Evolutionary conservation across 2,797 vertebrate genomes (phyloP), one percentile per base, ranked within the genome.

Genomic region (Amazona ochrocephala): DNA sequence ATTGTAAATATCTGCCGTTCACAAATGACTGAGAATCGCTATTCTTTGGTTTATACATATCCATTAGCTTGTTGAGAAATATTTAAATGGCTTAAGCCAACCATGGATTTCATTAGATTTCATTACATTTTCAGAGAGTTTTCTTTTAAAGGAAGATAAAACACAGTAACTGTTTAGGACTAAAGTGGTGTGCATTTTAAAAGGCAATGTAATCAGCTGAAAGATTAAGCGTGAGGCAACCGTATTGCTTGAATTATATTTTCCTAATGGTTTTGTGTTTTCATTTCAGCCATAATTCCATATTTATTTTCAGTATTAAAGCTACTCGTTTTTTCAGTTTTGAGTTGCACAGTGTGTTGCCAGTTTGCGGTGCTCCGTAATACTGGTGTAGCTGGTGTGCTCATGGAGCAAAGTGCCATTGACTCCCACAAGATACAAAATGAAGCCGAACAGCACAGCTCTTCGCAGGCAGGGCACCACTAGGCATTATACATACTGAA

Each of bases 1-100:
- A 17, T 72, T 64, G 41, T 86, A 90, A 96, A 67, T 87, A 72
- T 60, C 56, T 83, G 53, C 66, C 86, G n/a, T 56, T 94, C 75
- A 48, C n/a, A 76, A 67, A 61, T 78, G 65, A 78, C 77, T 77
- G 44, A 83, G 54, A 87, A 85, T 89, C 18, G 2, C 27, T 45
- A 3, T 62, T 90, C 37, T 89, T 84, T 75, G 37, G 47, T 50
- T 53, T 80, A 54, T 7, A n/a, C 4, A 2, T 89, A 71, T 74
- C 51, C 18, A 13, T 56, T 82, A 73, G 14, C 12, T 62, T 88
- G 30, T 24, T 21, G 29, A 89, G 45, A 89, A 84, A 84, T 54
- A 81, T 19, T 90, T 90, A 73, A 72, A 53, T 47, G 30, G 56
- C 39, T 90, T 78, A 29, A 89, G 32, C 42, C 47, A 84, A 13